These are phyloP conservation scores for Equus quagga DNA, from an alignment of 2,113 vertebrate genomes.

Conservation along the genomic window DNA sequence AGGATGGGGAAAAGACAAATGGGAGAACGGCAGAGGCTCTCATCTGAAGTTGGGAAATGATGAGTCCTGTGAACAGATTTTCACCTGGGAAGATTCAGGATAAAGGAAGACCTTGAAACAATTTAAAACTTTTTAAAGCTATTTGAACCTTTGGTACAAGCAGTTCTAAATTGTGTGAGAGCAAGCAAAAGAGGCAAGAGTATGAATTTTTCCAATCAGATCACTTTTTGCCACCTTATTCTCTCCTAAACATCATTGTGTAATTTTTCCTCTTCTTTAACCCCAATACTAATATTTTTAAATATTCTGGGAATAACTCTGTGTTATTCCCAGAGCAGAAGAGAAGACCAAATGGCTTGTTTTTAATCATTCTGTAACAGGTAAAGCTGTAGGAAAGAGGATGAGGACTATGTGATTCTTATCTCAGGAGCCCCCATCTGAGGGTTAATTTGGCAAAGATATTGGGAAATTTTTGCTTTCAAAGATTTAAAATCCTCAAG, in stretches of 20 bases:
- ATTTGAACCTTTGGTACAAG: background rate
- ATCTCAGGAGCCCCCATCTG: background rate
- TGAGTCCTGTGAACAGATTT: background rate
- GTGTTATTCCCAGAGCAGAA: background rate
- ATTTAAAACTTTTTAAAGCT: background rate
- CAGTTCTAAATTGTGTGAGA: background rate
- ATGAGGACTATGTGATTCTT: background rate
- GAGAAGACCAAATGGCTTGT: background rate
- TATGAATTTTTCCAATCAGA: background rate
- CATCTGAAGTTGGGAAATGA: background rate
- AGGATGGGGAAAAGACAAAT: background rate
- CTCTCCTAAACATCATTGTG: background rate
- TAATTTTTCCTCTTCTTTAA: background rate
- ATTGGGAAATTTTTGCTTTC: slow-evolving; percentile 59
- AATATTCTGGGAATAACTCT: background rate
- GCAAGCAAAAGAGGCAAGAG: background rate
- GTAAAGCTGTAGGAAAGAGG: background rate
- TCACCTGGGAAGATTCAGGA: background rate
- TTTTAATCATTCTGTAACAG: slow-evolving; percentile 45
- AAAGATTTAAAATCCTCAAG: slow-evolving; percentile 44
- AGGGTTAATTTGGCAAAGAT: slow-evolving; percentile 61
- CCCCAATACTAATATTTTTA: background rate
- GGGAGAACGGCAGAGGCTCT: background rate
- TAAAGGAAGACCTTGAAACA: background rate
- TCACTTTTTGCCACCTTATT: background rate